Base-by-base conservation (phyloP, 2,888 invertebrate species). In the Sericinus montela region DNA sequence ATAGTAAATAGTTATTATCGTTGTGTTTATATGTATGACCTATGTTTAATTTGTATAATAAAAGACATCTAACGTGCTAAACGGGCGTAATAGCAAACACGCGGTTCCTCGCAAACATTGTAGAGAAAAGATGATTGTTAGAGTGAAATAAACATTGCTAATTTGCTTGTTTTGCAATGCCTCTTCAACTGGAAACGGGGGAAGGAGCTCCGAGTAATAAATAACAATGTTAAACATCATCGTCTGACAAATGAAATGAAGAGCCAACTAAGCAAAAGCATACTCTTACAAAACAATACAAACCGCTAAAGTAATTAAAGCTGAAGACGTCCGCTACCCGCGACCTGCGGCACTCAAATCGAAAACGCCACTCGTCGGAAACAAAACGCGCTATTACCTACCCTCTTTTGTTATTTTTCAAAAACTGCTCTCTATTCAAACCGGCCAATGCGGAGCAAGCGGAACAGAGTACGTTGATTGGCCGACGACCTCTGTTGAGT, bases 361-460 rank as follows among this genome's bases (percentile, higher is more conserved):
- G 67, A 75, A 72, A 80, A 80, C 72, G 72, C 79, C 83, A 85
- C 87, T 87, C 75, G 75, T 84, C 75, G 69, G 76, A 81, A 85
- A 87, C 85, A 86, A 86, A 87, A 86, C 84, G 80, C 78, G 80
- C 80, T 79, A 84, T 84, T 86, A 85, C 80, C 86, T 84, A 85
- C 87, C 87, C 86, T 80, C 77, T 79, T 82, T 86, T 85, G 81
- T 83, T 84, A 73, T 75, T 75, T 81, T 80, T 76, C 62, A 70
- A 79, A 80, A 80, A 81, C 77, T 74, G 72, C 72, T 84, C 80
- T 81, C 82, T 80, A 81, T 87, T 84, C 83, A 83, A 84, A 82
- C 72, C 75, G 83, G 82, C 87, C 87, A 86, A 87, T 88, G 86
- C 73, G 78, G 73, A 76, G 78, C 83, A 73, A 74, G 80, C 69